A percentile compares a stretch with the other conserved stretches of the same genome.
Conservation (phyloP, 2,113 vertebrate genomes). For the Triplophysa siluroides region DNA sequence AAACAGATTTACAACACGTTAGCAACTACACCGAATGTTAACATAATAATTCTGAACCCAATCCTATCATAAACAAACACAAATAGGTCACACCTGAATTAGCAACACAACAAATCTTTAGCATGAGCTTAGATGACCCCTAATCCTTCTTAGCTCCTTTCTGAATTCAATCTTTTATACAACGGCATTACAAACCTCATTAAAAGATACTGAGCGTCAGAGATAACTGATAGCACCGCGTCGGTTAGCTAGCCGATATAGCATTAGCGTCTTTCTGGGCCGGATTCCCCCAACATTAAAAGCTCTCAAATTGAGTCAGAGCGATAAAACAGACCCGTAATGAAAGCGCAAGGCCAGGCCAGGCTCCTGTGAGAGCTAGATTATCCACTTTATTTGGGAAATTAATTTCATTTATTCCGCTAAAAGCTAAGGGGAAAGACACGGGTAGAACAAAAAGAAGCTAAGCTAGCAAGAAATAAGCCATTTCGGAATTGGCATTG, state of each 20-base stretch:
- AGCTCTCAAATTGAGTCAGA: conserved; percentile 1
- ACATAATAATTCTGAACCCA: not conserved
- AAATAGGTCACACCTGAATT: not conserved
- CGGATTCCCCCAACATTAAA: not conserved
- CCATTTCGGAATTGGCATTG: not conserved
- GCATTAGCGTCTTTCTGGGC: not conserved
- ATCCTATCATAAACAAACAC: not conserved
- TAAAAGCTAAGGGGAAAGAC: not conserved
- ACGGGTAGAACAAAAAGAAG: not conserved
- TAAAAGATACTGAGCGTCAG: not conserved
- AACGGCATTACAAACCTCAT: not conserved
- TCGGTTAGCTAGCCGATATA: not conserved
- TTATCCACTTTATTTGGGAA: conserved; percentile 8
- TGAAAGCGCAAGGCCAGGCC: not conserved
- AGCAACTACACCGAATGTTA: not conserved
- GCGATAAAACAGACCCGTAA: not conserved
- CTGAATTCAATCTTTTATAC: not conserved
- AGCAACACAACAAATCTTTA: conserved; percentile 1
- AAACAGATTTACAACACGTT: not conserved
- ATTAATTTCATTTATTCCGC: not conserved
- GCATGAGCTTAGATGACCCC: not conserved
- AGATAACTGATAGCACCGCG: not conserved
- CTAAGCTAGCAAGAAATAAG: not conserved
- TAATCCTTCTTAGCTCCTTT: conserved; percentile 4
- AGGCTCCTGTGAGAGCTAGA: not conserved